These are phyloP conservation scores for Sigmodon hispidus DNA, from an alignment of 2,113 vertebrate species.

Conservation along the genomic window DNA sequence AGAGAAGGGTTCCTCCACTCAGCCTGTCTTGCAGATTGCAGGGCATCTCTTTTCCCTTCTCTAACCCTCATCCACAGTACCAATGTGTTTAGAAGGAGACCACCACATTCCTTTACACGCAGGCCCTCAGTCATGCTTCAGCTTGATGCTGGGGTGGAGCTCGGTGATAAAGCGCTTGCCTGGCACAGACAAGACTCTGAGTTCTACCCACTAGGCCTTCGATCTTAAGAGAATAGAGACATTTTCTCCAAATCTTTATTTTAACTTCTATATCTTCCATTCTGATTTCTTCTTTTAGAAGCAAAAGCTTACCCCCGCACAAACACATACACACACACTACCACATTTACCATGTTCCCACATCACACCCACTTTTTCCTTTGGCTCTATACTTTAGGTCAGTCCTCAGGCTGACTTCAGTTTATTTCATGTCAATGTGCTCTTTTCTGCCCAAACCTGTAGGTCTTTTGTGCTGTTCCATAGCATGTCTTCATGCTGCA, in stretches of 20 bases:
- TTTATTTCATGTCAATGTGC: neutral
- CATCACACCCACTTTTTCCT: neutral
- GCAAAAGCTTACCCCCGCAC: no score
- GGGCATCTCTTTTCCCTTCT: neutral
- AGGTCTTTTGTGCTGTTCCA: fast-evolving
- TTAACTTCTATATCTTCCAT: neutral
- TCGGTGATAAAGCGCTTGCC: neutral
- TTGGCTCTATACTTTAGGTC: neutral
- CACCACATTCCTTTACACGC: neutral
- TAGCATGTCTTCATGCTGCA: fast-evolving
- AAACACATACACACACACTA: neutral
- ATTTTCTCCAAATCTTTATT: neutral
- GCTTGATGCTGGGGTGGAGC: neutral
- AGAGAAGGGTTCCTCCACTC: fast-evolving
- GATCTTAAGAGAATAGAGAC: neutral
- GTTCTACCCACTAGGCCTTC: neutral
- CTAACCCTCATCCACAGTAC: neutral
- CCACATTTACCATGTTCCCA: fast-evolving
- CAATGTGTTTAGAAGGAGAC: neutral
- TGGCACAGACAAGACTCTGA: neutral
- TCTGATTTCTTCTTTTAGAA: neutral
- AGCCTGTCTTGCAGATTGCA: neutral
- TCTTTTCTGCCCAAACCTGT: neutral
- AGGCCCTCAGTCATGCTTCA: neutral
- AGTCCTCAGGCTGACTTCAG: neutral